Conservation (phyloP, 2,113 vertebrate species). For the Hepsetus odoe region DNA sequence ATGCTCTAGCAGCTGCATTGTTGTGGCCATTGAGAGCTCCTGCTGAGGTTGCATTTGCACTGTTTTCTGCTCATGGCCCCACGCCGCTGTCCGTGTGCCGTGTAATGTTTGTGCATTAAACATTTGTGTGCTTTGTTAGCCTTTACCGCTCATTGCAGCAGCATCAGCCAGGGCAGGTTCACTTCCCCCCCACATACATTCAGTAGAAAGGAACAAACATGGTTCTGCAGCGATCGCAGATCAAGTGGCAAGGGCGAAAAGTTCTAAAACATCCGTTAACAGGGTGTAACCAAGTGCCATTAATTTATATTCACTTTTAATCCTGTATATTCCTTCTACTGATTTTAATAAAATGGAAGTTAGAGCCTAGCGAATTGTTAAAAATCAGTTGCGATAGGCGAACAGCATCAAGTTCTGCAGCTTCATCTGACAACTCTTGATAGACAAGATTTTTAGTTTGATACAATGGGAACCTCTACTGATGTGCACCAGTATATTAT, state of each 20-base stretch:
- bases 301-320: too few relatives aligned
- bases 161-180: constrained; percentile 24
- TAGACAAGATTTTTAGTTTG: not conserved
- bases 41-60: constrained; percentile 62
- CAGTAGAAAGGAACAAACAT: not conserved
- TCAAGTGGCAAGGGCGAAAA: too few relatives aligned
- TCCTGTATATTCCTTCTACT: too few relatives aligned
- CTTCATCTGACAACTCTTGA: too few relatives aligned
- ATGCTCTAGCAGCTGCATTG: constrained; percentile 30
- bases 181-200: not conserved
- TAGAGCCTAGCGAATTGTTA: too few relatives aligned
- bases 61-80: constrained; percentile 35
- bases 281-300: too few relatives aligned
- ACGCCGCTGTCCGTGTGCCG: constrained; percentile 8
- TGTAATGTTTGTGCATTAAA: constrained; percentile 46
- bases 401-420: too few relatives aligned
- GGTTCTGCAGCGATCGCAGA: not conserved
- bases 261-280: too few relatives aligned
- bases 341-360: too few relatives aligned
- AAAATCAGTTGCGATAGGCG: too few relatives aligned
- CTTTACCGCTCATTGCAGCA: not conserved
- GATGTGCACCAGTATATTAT: constrained; percentile 2
- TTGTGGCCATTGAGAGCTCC: constrained; percentile 50
- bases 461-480: not conserved
- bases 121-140: constrained; percentile 47